Evolutionary conservation across 2,113 vertebrate genomes (phyloP).

Genomic region (Zosterops japonicus): DNA sequence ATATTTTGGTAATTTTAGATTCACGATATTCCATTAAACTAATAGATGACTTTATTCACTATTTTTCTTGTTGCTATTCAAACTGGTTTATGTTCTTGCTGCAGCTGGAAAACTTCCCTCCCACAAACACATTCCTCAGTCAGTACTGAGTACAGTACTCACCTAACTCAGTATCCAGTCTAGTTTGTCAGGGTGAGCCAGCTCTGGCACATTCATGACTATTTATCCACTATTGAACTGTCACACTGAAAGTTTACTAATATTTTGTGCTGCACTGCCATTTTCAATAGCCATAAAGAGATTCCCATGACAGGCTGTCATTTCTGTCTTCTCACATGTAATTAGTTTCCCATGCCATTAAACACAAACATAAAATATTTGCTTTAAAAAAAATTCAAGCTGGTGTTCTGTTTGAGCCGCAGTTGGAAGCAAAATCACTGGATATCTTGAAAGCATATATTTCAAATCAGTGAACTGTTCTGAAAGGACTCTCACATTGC

Average conservation of each 20-base stretch:
- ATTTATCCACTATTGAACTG: background rate
- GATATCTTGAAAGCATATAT: background rate
- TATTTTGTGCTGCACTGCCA: background rate
- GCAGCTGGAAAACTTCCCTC: background rate
- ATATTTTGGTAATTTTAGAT: background rate
- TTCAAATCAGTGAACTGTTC: background rate
- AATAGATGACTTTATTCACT: background rate
- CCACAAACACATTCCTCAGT: background rate
- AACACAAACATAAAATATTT: background rate
- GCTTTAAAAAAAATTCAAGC: background rate
- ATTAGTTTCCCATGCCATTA: background rate
- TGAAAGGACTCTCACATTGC: background rate
- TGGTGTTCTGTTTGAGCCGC: background rate
- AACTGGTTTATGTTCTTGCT: background rate
- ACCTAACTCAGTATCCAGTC: background rate
- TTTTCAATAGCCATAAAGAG: background rate
- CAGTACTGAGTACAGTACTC: background rate
- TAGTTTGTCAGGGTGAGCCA: background rate
- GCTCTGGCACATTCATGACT: background rate
- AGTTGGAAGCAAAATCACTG: background rate
- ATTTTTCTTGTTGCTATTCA: background rate
- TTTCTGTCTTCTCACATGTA: constrained; percentile 31
- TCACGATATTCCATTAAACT: background rate
- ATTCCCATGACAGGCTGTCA: background rate
- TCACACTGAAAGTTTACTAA: background rate